Percentiles rank a stretch among this genome's conserved stretches.
These are phyloP conservation scores for Gari tellinella DNA, from an alignment of 2,888 invertebrate species.

Conservation along the genomic window DNA sequence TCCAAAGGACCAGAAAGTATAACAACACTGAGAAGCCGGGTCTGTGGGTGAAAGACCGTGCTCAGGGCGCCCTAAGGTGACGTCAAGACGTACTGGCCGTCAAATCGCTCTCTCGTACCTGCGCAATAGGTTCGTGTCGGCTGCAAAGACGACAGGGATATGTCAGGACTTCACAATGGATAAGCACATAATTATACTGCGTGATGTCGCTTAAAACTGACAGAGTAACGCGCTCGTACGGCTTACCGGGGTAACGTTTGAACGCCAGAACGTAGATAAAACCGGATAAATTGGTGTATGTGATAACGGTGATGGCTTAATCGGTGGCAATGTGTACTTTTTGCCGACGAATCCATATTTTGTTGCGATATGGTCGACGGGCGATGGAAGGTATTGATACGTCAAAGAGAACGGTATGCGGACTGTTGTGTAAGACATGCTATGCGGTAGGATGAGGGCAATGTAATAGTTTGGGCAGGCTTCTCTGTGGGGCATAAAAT, in stretches of 20 bases:
- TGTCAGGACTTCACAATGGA: slow-evolving; percentile 7
- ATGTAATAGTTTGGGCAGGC: too few relatives aligned
- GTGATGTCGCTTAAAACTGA: not conserved
- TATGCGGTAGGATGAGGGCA: too few relatives aligned
- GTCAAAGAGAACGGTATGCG: too few relatives aligned
- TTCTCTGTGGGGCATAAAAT: too few relatives aligned
- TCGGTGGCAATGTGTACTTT: slow-evolving; percentile 9
- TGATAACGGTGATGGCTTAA: slow-evolving; percentile 6
- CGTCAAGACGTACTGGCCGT: too few relatives aligned
- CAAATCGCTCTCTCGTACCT: too few relatives aligned
- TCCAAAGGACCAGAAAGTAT: too few relatives aligned
- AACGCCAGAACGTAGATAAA: slow-evolving; percentile 6
- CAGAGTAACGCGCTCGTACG: not conserved
- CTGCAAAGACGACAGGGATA: slow-evolving; percentile 1
- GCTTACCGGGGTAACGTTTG: slow-evolving; percentile 7
- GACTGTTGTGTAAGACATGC: too few relatives aligned
- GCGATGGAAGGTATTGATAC: slow-evolving; percentile 1
- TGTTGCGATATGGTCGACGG: not conserved
- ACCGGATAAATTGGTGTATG: slow-evolving; percentile 8
- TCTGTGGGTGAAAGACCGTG: too few relatives aligned
- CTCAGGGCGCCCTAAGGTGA: too few relatives aligned
- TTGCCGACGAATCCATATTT: not conserved
- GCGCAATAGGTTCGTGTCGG: not conserved
- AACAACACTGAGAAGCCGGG: too few relatives aligned
- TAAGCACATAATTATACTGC: slow-evolving; percentile 2